phyloP scores from a whole-genome alignment of 2,113 vertebrate species.

The Empidonax alnorum region DNA sequence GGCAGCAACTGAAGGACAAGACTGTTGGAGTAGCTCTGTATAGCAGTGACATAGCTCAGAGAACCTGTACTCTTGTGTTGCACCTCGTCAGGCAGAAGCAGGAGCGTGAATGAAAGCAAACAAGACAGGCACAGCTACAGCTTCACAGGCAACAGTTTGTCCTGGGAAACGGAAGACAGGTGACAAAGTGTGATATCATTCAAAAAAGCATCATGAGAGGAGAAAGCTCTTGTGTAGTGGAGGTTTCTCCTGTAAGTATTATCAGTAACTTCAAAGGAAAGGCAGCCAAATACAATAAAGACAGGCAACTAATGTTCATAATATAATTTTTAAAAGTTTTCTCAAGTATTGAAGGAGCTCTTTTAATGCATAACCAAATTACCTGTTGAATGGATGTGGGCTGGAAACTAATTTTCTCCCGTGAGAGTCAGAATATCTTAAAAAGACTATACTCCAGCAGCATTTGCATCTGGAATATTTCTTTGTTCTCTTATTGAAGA shows the following conservation, averaged over 20 bases:
- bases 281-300: slow-evolving; percentile 5
- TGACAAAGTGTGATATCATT: not conserved
- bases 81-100: not conserved
- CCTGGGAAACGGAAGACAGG: not conserved
- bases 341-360: not conserved
- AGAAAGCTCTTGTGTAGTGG: not conserved
- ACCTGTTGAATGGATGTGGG: not conserved
- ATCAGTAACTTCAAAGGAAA: slow-evolving; percentile 29
- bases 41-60: not conserved
- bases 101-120: not conserved
- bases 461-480: not conserved
- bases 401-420: not conserved
- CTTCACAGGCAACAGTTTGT: not conserved
- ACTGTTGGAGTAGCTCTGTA: not conserved
- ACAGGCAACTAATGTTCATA: not conserved
- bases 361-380: slow-evolving; percentile 39
- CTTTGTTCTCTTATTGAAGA: not conserved
- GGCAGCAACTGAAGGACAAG: not conserved
- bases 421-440: not conserved
- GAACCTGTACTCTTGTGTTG: not conserved
- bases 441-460: not conserved
- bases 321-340: not conserved
- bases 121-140: not conserved
- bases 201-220: not conserved
- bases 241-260: not conserved